phyloP scores from a whole-genome alignment of 2,888 invertebrate genomes.

The Epirrita christyi region DNA sequence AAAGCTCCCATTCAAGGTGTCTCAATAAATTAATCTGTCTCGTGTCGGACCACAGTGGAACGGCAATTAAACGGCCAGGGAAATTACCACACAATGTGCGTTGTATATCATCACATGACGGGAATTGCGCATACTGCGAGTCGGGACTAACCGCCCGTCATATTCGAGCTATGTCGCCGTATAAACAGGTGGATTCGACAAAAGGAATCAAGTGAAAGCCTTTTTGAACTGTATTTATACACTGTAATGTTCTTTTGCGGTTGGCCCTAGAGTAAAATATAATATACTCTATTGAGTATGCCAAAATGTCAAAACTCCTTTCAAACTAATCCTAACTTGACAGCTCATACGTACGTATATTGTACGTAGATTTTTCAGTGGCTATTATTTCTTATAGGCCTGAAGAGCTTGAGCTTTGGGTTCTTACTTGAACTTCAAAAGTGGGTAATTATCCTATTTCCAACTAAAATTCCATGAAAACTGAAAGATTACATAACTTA shows the following conservation, averaged over 20 bases:
- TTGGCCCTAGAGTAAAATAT: no score
- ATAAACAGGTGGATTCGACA: conserved; percentile 47
- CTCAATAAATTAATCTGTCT: conserved; percentile 78
- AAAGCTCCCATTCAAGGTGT: conserved; percentile 72
- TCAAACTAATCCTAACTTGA: no score
- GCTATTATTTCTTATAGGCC: no score
- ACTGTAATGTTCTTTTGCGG: no score
- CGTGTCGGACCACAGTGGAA: conserved; percentile 73
- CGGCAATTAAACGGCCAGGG: conserved; percentile 77
- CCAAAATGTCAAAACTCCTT: no score
- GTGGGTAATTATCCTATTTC: not conserved
- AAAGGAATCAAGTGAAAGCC: not conserved
- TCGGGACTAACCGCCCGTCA: conserved; percentile 63
- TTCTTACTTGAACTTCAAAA: not conserved
- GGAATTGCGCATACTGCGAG: conserved; percentile 51
- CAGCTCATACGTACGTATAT: no score
- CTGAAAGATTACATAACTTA: conserved; percentile 12
- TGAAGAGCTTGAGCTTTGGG: no score
- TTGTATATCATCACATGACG: conserved; percentile 80
- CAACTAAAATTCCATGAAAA: conserved; percentile 18
- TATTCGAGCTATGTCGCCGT: conserved; percentile 54
- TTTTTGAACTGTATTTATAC: no score
- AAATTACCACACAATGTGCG: conserved; percentile 82
- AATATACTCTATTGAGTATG: no score
- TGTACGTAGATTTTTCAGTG: no score